Base-by-base conservation (phyloP, 2,888 invertebrate genomes). In the Dioctria rufipes region DNA sequence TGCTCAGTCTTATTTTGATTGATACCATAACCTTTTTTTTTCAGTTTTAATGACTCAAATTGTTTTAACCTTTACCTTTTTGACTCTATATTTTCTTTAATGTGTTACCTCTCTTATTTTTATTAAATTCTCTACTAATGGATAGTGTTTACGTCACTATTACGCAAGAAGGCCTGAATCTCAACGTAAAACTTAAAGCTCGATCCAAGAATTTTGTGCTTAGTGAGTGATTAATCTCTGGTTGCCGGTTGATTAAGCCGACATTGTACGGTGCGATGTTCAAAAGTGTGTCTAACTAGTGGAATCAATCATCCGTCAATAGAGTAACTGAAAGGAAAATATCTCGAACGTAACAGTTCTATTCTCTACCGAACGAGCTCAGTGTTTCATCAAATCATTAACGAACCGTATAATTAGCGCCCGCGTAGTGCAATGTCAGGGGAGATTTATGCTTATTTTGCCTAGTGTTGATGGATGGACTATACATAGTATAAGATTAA, bases 361-460 rank as follows among this genome's bases (percentile, higher is more conserved):
- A 77, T 63, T 63, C 77, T 58, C 60, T 9, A 63, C 5, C 63
- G 49, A 39, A 51, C 42, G 13, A 42, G 51, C 13, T 9, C 51
- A 78, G 37, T 78, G 78, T 78, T 78, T 78, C 78, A 78, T 42
- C 78, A 66, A 49, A 43, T 79, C 58, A 79, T 79, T 79, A 79
- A 79, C 67, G 78, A 67, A 79, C 67, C 78, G 60, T 79, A 54
- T 79, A 79, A 79, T 79, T 67, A 79, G 67, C 66, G 66, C 58
- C 66, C 78, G 78, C 42, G 78, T 78, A 54, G 65, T 25, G 25
- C 25, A 25, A 2, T 58, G 60, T 60, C 60, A 75, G 42, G 60
- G 40, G 42, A 73, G 58, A 58, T 73, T 73, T 13, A 58, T 42
- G 60, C 73, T 42, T 42, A 60, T 60, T 43, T 60, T 75, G 43